These are phyloP conservation scores for Pipistrellus kuhlii DNA, from an alignment of 2,797 vertebrate genomes.

Conservation along the genomic window DNA sequence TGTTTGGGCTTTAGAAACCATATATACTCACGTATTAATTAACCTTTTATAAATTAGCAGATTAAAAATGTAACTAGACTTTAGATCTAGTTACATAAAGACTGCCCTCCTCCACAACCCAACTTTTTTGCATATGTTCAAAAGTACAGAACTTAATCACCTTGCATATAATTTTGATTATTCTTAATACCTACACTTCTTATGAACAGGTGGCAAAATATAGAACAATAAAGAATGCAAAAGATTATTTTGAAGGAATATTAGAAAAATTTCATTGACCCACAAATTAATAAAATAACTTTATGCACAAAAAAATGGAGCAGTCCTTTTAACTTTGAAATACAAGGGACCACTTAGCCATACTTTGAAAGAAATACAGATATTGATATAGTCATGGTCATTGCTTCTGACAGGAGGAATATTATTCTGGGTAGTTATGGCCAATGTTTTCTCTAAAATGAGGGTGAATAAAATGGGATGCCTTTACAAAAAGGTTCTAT, in stretches of 20 bases:
- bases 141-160: background rate
- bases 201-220: background rate
- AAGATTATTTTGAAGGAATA: background rate
- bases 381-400: background rate
- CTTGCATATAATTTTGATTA: background rate
- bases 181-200: background rate
- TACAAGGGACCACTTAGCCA: background rate
- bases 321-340: background rate
- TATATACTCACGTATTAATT: background rate
- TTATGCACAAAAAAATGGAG: background rate
- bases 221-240: background rate
- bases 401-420: slow-evolving; percentile 38
- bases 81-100: background rate
- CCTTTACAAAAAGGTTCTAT: background rate
- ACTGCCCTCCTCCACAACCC: background rate
- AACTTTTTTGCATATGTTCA: background rate
- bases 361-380: background rate
- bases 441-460: slow-evolving; percentile 4
- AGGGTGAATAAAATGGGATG: background rate
- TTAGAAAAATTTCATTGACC: background rate
- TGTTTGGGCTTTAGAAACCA: background rate
- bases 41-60: background rate
- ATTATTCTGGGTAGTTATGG: background rate
- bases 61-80: background rate
- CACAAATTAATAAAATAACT: background rate